These are phyloP conservation scores for Ataeniobius toweri DNA, from an alignment of 2,797 vertebrate genomes.

Conservation along the genomic window DNA sequence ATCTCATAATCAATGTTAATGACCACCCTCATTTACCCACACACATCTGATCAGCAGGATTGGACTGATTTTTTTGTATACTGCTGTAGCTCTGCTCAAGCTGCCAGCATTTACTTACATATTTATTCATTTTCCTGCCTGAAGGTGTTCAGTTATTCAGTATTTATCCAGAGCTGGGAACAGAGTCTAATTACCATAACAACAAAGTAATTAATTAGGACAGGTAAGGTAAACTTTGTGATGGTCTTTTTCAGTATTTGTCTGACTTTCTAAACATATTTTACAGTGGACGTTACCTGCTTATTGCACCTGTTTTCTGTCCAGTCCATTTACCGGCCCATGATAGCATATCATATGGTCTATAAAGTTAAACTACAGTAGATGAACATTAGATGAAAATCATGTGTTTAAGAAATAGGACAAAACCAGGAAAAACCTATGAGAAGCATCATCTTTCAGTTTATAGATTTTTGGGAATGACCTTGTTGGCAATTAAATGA, in stretches of 20 bases:
- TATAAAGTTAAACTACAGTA: background rate
- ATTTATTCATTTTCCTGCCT: conserved; percentile 1
- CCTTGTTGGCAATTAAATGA: background rate
- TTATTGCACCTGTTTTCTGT: background rate
- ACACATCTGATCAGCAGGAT: conserved; percentile 23
- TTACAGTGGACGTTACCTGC: background rate
- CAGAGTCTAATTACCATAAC: background rate
- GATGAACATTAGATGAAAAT: background rate
- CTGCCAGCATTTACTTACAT: background rate
- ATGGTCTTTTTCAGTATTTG: background rate
- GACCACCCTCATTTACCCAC: conserved; percentile 32
- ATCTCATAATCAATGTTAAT: conserved; percentile 48
- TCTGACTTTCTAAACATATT: background rate
- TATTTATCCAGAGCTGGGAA: background rate
- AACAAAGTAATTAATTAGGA: background rate
- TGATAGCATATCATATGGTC: too few relatives aligned
- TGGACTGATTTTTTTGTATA: conserved; percentile 29
- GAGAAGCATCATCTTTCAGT: background rate
- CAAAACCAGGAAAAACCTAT: background rate
- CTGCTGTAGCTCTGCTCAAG: background rate
- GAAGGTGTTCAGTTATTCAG: background rate
- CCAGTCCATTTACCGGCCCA: background rate
- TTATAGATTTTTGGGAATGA: background rate
- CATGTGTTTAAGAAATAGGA: background rate
- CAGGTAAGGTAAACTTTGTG: background rate